phyloP scores from a whole-genome alignment of 2,888 invertebrate species.

The Caenorhabditis macrosperma region DNA sequence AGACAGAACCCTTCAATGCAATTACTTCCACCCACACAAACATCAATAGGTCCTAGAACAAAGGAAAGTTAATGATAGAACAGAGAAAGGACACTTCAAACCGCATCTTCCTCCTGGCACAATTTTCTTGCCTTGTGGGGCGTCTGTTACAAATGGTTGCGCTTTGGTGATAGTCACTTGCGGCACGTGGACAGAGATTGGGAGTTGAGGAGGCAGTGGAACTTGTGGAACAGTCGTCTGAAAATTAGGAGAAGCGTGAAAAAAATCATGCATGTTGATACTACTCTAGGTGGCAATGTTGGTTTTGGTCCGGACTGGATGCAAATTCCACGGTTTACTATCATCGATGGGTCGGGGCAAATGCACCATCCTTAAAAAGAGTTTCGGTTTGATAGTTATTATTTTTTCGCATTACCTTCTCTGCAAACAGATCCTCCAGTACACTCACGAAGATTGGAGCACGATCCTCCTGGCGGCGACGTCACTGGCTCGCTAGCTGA shows the following conservation, averaged over 20 bases:
- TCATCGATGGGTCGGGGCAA: constrained; percentile 78
- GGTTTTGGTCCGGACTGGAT: constrained; percentile 69
- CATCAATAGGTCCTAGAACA: constrained; percentile 76
- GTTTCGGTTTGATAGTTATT: background rate
- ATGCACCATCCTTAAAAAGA: constrained; percentile 76
- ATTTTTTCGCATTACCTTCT: constrained; percentile 51
- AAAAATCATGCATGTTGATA: background rate
- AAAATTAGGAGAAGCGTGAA: constrained; percentile 21
- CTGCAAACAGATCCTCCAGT: constrained; percentile 73
- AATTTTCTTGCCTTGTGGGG: constrained; percentile 65
- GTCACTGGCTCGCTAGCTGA: constrained; percentile 72
- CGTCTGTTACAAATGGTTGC: constrained; percentile 46
- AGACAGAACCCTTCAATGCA: constrained; percentile 78
- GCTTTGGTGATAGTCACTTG: constrained; percentile 52
- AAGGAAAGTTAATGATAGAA: constrained; percentile 52
- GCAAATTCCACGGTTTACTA: constrained; percentile 75
- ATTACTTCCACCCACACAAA: constrained; percentile 77
- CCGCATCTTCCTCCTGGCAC: constrained; percentile 74
- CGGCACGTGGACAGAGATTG: constrained; percentile 37
- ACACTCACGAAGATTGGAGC: constrained; percentile 75
- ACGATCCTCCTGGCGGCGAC: constrained; percentile 79
- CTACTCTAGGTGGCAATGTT: constrained; percentile 65
- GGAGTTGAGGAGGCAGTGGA: constrained; percentile 37
- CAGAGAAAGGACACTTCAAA: constrained; percentile 51
- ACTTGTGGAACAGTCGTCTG: constrained; percentile 50